Evolutionary conservation across 2,888 invertebrate species (phyloP).

Genomic region (Salpingus planirostris): DNA sequence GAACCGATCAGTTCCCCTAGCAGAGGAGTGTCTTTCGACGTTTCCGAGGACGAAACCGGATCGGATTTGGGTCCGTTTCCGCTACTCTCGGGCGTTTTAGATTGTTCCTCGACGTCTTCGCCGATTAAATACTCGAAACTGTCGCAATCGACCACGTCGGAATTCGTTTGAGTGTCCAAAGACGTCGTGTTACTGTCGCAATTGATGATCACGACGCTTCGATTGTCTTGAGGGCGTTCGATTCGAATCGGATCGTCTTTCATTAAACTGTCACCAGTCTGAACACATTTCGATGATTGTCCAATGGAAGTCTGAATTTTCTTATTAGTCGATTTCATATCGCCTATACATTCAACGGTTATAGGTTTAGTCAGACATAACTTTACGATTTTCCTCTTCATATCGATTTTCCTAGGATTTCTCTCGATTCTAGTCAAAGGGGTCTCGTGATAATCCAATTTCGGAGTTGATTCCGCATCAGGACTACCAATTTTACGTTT

Average conservation of each 20-base stretch:
- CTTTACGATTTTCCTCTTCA: slow-evolving; percentile 20
- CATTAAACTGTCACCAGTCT: slow-evolving; percentile 12
- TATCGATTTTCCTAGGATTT: not conserved
- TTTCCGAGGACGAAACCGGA: slow-evolving; percentile 1
- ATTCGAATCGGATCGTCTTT: slow-evolving; percentile 4
- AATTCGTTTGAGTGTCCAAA: slow-evolving; percentile 17
- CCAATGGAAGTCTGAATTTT: slow-evolving; percentile 18
- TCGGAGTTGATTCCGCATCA: slow-evolving; percentile 48
- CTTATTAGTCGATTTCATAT: slow-evolving; percentile 6
- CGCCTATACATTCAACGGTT: slow-evolving; percentile 24
- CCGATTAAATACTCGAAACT: slow-evolving; percentile 60
- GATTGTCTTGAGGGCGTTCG: slow-evolving; percentile 10
- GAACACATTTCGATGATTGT: slow-evolving; percentile 6
- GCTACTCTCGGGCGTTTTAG: slow-evolving; percentile 1
- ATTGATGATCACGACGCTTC: slow-evolving; percentile 14
- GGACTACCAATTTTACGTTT: slow-evolving; percentile 40
- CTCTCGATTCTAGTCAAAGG: not conserved
- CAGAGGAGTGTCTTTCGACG: slow-evolving; percentile 4
- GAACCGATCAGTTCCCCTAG: slow-evolving; percentile 16
- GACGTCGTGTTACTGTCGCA: slow-evolving; percentile 8
- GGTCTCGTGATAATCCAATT: slow-evolving; percentile 3
- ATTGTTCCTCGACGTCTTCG: slow-evolving; percentile 12
- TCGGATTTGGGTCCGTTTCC: not conserved
- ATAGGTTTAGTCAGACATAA: slow-evolving; percentile 28
- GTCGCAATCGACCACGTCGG: slow-evolving; percentile 43